Conservation (phyloP, 1,140 invertebrate species). For the Aphidius ervi region DNA sequence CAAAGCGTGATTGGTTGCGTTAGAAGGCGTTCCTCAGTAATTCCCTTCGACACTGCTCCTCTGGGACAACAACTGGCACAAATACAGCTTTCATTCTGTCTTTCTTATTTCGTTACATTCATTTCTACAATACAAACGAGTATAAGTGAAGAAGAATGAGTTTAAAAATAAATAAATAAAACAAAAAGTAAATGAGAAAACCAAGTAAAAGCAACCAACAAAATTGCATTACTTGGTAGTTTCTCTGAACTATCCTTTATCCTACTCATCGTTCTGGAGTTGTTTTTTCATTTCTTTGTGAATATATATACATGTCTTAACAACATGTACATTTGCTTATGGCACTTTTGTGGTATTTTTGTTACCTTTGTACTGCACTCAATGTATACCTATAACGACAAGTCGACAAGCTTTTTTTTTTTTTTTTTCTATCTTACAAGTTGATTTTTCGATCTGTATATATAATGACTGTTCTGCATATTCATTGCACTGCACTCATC, state of each 20-base stretch:
- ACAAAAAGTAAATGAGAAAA: background rate
- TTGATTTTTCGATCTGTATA: slow-evolving; percentile 9
- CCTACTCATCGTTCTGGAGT: background rate
- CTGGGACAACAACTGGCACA: background rate
- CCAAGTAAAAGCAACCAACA: slow-evolving; percentile 17
- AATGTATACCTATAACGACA: no score
- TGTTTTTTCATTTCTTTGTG: background rate
- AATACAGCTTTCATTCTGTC: background rate
- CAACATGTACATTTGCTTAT: background rate
- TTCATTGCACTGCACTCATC: slow-evolving; percentile 7
- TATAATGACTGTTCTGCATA: slow-evolving; percentile 17
- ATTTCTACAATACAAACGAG: no score
- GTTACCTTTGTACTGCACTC: background rate
- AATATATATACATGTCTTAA: no score
- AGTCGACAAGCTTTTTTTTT: background rate
- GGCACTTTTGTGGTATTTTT: slow-evolving; percentile 1
- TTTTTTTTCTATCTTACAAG: background rate
- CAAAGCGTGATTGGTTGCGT: slow-evolving; percentile 6
- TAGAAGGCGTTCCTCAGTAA: slow-evolving; percentile 7
- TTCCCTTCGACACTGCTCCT: slow-evolving; percentile 14
- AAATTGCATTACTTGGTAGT: slow-evolving; percentile 17
- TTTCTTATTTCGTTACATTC: no score
- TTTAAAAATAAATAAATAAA: no score
- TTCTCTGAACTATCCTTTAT: background rate
- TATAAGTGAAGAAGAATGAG: no score